Base-by-base conservation (phyloP, 2,888 invertebrate genomes). In the Drosophila anceps region DNA sequence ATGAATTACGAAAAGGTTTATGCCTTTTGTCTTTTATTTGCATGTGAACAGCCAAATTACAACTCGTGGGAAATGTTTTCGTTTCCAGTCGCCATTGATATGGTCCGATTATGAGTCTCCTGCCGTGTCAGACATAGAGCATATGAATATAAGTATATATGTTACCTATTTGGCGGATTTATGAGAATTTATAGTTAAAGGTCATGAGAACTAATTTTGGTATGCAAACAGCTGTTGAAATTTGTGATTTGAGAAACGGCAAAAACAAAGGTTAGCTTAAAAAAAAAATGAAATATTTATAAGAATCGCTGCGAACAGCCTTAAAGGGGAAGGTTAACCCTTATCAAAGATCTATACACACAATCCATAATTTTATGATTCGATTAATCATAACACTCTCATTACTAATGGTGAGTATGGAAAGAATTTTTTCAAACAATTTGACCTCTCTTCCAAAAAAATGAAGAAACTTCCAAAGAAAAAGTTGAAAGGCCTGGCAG, bases 1-100 rank as follows among this genome's bases (percentile, higher is more conserved):
- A 81, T 89, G 74, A 69, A 68, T 78, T 70, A 78, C 67, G 71
- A 71, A 51, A 74, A 73, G 70, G 68, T 71, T 77, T 78, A 61
- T 67, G 60, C 33, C 69, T 70, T 84, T 82, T 74, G 68, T 69
- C 44, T 50, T 78, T 67, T 69, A 79, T 75, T 78, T 75, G 75
- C 69, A 76, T 79, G 72, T 60, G 62, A 69, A n/a, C 35, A 37
- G 64, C 27, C 73, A 79, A n/a, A n/a, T 81, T 76, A 75, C 76
- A 81, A 64, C 79, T 71, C 60, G 43, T 61, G 53, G 65, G 53
- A 63, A 72, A 60, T 68, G 55, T 50, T 51, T 58, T 67, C 8
- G 33, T 4, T 13, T 35, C 7, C 33, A 20, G 43, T 33, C 48
- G 50, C 46, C 31, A 46, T 44, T 59, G 69, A 33, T 51, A 31